Conservation (phyloP, 2,113 vertebrate genomes). For the Corapipo altera region DNA sequence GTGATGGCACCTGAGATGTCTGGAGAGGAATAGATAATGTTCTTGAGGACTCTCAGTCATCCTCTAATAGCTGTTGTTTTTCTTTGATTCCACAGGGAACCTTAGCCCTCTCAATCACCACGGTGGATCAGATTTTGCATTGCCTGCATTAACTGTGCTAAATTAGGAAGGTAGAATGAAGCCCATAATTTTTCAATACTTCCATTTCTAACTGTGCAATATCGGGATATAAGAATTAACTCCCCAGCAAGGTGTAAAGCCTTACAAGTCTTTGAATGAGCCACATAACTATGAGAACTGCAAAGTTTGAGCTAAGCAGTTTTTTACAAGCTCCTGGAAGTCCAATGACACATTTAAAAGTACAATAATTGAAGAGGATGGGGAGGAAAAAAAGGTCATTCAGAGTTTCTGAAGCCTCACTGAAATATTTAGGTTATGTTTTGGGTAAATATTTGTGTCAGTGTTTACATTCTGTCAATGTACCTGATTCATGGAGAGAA, state of each 20-base stretch:
- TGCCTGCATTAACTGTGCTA: neutral
- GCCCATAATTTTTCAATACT: neutral
- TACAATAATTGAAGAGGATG: neutral
- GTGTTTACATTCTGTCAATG: neutral
- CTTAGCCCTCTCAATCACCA: neutral
- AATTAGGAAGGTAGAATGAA: neutral
- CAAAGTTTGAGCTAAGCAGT: neutral
- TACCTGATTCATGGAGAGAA: neutral
- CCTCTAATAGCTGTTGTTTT: neutral
- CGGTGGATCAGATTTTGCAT: neutral
- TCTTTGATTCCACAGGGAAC: neutral
- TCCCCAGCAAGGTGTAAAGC: neutral
- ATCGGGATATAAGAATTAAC: neutral
- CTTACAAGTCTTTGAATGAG: neutral
- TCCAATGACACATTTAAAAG: neutral
- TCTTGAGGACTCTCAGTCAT: neutral
- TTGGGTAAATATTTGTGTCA: neutral
- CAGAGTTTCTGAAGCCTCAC: neutral
- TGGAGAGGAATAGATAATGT: neutral
- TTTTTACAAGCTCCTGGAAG: neutral
- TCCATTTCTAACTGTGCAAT: neutral
- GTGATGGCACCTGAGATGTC: neutral
- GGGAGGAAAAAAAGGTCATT: neutral
- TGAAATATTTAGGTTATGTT: slow-evolving; percentile 2
- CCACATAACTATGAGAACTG: neutral